Base-by-base conservation (phyloP, 2,888 invertebrate genomes). In the Melinopterus prodromus region DNA sequence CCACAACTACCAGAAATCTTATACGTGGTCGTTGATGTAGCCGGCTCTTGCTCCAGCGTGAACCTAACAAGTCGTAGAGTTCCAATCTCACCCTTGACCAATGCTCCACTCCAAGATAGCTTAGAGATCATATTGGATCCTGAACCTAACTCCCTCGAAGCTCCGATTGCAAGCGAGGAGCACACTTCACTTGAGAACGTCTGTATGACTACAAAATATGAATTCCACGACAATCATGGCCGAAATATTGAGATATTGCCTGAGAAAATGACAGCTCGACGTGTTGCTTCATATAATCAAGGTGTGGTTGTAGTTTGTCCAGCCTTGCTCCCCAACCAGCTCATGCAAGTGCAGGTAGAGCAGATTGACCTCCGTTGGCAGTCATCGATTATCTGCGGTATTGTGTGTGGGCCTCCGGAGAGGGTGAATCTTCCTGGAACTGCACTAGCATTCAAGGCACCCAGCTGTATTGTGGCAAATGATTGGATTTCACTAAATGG, bases 401-500 rank as follows among this genome's bases (percentile, higher is more conserved):
- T 97, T 0, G 91, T 96, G 6, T 94, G 94, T 6, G 91, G 93
- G n/a, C 91, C 94, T 37, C 95, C 96, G 0, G 93, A 93, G 82
- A 91, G 92, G 83, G 90, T 92, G 9, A 92, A 91, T 84, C 91
- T 94, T 82, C 94, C 94, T 7, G 90, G 92, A 12, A 94, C 94
- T 71, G 96, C 96, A 6, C 90, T 97, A 78, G 93, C 94, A 26
- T 92, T 98, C 75, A 95, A 95, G 86, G 93, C 94, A 70, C 94
- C 95, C 15, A 93, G 94, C 81, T 97, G 97, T 94, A 91, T 97
- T 16, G 92, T 98, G 77, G 94, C 95, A 76, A 93, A 94, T 83
- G 96, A 97, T 86, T 92, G 95, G 87, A 92, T 98, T 78, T 96
- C 94, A 84, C 93, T 95, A 80, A 96, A 96, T 88, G 97, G 98